Conservation (phyloP, 2,888 invertebrate species). For the Ceriagrion tenellum region DNA sequence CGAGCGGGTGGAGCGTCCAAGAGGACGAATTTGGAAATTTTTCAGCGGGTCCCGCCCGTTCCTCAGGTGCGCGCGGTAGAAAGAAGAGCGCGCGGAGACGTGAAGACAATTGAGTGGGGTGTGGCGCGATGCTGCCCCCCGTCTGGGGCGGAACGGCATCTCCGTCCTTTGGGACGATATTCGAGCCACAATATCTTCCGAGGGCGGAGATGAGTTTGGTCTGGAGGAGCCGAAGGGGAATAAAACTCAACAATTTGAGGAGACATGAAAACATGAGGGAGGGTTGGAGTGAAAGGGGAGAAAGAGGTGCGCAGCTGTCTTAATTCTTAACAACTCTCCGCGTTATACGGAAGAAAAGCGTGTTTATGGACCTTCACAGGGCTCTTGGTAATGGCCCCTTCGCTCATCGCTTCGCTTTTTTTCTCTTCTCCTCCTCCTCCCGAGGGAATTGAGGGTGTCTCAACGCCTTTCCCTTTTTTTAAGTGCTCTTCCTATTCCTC, state of each 20-base stretch:
- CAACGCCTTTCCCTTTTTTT: not conserved
- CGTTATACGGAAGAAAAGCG: constrained; percentile 4
- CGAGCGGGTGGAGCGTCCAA: too few species aligned
- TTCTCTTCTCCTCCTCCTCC: too few species aligned
- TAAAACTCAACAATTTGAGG: not conserved
- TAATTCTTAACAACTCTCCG: not conserved
- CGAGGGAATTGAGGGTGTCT: not conserved
- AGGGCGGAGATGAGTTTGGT: not conserved
- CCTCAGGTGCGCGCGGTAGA: too few species aligned
- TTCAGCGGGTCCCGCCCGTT: not conserved
- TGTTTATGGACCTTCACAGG: not conserved
- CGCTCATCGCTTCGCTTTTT: not conserved
- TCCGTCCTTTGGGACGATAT: not conserved
- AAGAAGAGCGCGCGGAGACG: too few species aligned
- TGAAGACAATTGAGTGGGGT: not conserved
- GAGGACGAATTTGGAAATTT: too few species aligned
- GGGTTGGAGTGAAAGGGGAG: too few species aligned
- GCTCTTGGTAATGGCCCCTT: not conserved
- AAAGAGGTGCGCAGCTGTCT: not conserved
- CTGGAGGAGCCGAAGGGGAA: too few species aligned
- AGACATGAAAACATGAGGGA: not conserved
- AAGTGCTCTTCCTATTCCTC: too few species aligned
- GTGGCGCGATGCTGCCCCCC: not conserved
- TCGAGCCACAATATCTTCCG: not conserved
- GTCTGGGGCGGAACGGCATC: not conserved